Base-by-base conservation (phyloP, 2,797 vertebrate genomes). In the Scomberomorus guttatus region DNA sequence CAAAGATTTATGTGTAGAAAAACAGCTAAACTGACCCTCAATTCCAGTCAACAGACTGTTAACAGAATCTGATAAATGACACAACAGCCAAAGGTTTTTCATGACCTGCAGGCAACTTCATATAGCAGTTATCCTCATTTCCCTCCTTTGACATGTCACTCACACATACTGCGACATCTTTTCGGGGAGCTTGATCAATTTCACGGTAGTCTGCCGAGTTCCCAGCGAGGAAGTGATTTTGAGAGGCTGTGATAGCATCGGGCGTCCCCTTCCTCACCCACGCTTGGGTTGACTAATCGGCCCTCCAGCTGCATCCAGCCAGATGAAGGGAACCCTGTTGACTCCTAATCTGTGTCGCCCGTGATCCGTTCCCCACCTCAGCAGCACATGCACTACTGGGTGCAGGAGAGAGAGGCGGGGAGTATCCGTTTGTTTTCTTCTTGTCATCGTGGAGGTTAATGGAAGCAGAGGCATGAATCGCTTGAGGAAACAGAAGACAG, bases 331-430 rank as follows among this genome's bases (percentile, higher is more conserved):
- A 87, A 90, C 88, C 91, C 88, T 87, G 89, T 87, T 87, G 90
- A 93, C 90, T 93, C 87, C 86, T 90, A 90, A 93, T 93, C 91
- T 91, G 91, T 88, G 86, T 85, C 75, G 75, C 80, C 86, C 80
- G 58, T 92, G 90, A 94, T 90, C 90, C 86, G 57, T 88, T 84
- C 91, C 81, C 84, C 84, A 92, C 81, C 89, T 87, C 90, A 5
- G 85, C 82, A 75, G 81, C 74, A 78, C 71, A 64, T 66, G 34
- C 68, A 17, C 85, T 75, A 73, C 78, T 85, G 83, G 81, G 77
- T 64, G 81, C 73, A 57, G 77, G 63, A 22, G 55, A 67, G 72
- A 72, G 69, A 79, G 61, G 68, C 27, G 55, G 60, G 63, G 72
- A 79, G 75, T 72, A 72, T 89, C 66, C 71, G 81, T 91, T 92